Base-by-base conservation (phyloP, 1,140 invertebrate species). In the Drosophila insularis region DNA sequence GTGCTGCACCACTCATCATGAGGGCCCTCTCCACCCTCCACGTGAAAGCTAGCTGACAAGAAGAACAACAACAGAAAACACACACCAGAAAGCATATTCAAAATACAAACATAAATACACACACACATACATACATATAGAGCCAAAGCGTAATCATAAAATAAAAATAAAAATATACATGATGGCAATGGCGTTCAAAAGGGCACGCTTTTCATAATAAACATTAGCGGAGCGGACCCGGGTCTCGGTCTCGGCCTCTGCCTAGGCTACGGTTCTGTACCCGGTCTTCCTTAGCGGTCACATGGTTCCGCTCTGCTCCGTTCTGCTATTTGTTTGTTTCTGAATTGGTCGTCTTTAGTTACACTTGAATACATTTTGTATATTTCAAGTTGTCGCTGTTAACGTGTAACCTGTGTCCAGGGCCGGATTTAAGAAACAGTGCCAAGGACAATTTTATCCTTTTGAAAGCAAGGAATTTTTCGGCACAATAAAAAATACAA, bases 201-300 rank as follows among this genome's bases (percentile, higher is more conserved):
- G 84, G 85, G 84, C 84, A 89, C 85, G 85, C 84, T 89, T 89
- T 89, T 80, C 80, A 89, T 84, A 89, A 89, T 89, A 89, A 89
- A 89, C 84, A 89, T 89, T 84, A 84, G 77, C 70, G 72, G 72
- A 66, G 53, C 65, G 63, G 70, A 72, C 76, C 73, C 63, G 53
- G 64, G 27, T 50, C 58, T 5, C 40, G 40, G 40, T 14, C 14
- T 17, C 43, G 14, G 43, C 7, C 5, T 17, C 5, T 4, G 43
- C 14, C 40, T 17, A 4, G 40, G 3, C 40, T 14, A 46, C 7
- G 40, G 14, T 27, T 27, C 40, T 2, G 14, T 17, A 17, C 43
- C 56, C 31, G 37, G 39, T 37, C 35, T 69, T 46, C 64, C 63
- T 13, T 43, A 50, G 56, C 61, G 75, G 75, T 78, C 75, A 72